These are phyloP conservation scores for Burhinus oedicnemus DNA, from an alignment of 2,113 vertebrate genomes.

Conservation along the genomic window DNA sequence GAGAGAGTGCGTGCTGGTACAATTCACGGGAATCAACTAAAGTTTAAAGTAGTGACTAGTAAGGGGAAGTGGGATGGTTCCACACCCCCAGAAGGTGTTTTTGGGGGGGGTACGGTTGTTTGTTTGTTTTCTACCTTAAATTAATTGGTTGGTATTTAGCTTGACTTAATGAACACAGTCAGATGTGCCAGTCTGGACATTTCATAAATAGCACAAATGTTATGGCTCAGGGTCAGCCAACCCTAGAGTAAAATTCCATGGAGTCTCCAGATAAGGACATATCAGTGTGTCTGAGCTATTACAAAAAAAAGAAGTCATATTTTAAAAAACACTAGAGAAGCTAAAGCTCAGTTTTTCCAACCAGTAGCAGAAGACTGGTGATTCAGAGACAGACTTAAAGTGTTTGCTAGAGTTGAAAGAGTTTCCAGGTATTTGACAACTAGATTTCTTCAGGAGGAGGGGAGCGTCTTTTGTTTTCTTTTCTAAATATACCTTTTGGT, in stretches of 20 bases:
- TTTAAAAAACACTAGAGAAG: background rate
- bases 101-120: rapidly evolving
- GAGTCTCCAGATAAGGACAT: background rate
- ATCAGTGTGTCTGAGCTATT: background rate
- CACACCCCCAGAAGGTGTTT: rapidly evolving
- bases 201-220: background rate
- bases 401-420: background rate
- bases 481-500: background rate
- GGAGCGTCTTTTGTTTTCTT: background rate
- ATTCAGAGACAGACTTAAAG: background rate
- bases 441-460: background rate
- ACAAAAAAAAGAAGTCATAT: background rate
- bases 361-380: background rate
- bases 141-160: background rate
- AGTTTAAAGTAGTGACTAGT: background rate
- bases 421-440: background rate
- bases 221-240: background rate
- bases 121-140: background rate
- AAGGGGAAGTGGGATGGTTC: background rate
- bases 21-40: background rate
- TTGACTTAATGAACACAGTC: background rate
- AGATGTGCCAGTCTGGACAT: background rate
- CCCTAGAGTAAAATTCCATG: background rate
- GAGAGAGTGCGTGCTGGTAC: rapidly evolving
- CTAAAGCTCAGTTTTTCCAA: background rate